phyloP scores from a whole-genome alignment of 2,888 invertebrate genomes.

The Tipula unca region DNA sequence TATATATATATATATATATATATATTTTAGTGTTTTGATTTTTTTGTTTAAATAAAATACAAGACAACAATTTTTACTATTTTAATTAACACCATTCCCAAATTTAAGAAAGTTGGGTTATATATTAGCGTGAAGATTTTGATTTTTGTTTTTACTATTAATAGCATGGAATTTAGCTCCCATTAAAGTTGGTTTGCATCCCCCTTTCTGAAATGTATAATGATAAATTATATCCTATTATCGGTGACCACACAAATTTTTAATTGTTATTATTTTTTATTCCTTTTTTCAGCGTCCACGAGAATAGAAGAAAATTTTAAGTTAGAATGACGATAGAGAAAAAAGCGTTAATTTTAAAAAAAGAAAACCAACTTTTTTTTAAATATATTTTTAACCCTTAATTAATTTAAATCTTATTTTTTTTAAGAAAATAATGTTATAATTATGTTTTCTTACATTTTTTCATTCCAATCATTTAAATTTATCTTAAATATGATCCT shows the following conservation, averaged over 20 bases:
- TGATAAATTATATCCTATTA: background rate
- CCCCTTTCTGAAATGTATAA: background rate
- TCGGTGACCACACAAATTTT: background rate
- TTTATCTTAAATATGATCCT: background rate
- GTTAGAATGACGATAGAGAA: constrained; percentile 20
- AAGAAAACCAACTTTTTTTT: background rate
- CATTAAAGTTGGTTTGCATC: background rate
- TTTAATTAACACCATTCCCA: background rate
- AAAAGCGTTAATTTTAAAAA: background rate
- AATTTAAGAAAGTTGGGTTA: background rate
- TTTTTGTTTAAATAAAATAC: background rate
- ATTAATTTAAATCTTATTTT: background rate
- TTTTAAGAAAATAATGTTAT: background rate
- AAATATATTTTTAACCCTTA: background rate
- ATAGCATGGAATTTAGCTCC: background rate
- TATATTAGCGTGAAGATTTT: background rate
- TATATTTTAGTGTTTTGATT: background rate
- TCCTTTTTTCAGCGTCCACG: constrained; percentile 49
- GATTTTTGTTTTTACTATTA: background rate
- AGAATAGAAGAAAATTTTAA: constrained; percentile 44
- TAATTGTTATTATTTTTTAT: constrained; percentile 20
- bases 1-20: no score
- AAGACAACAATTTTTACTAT: background rate
- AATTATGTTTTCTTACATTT: constrained; percentile 1
- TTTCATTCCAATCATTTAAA: constrained; percentile 14